phyloP scores from a whole-genome alignment of 1,140 invertebrate species.

The Anastrepha obliqua region DNA sequence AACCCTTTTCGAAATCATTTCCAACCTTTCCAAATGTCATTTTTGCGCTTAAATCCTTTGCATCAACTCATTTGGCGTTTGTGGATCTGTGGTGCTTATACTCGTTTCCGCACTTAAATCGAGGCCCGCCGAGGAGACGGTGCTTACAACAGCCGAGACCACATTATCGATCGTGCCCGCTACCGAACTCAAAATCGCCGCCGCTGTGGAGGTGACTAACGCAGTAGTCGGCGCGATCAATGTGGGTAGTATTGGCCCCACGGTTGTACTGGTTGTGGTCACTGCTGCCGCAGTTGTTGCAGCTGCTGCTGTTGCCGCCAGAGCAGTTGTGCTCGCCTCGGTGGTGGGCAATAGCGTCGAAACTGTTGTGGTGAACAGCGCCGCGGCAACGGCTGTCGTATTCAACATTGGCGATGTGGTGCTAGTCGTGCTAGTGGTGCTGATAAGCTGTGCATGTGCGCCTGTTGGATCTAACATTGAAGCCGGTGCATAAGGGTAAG shows the following conservation, averaged over 20 bases:
- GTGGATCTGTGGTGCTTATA: conserved; percentile 69
- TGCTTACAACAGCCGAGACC: conserved; percentile 65
- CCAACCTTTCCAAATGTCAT: neutral
- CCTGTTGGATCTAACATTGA: conserved; percentile 62
- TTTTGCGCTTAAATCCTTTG: conserved; percentile 66
- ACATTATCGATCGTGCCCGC: conserved; percentile 63
- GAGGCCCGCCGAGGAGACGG: conserved; percentile 66
- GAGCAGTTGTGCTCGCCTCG: conserved; percentile 59
- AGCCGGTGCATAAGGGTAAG: conserved; percentile 65
- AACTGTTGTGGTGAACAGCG: conserved; percentile 57
- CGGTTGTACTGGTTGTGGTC: conserved; percentile 34
- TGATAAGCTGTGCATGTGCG: conserved; percentile 52
- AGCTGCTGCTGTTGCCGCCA: conserved; percentile 51
- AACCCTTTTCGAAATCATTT: neutral
- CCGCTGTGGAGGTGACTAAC: conserved; percentile 67
- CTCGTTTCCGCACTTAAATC: conserved; percentile 66
- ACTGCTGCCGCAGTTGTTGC: conserved; percentile 52
- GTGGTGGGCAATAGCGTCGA: conserved; percentile 66
- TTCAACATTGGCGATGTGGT: conserved; percentile 36
- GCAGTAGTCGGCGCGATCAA: conserved; percentile 61
- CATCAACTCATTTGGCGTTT: conserved; percentile 68
- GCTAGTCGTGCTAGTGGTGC: conserved; percentile 54
- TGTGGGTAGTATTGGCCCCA: conserved; percentile 28
- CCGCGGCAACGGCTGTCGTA: conserved; percentile 54
- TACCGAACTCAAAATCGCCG: conserved; percentile 65